Base-by-base conservation (phyloP, 2,888 invertebrate genomes). In the Carterocephalus palaemon region DNA sequence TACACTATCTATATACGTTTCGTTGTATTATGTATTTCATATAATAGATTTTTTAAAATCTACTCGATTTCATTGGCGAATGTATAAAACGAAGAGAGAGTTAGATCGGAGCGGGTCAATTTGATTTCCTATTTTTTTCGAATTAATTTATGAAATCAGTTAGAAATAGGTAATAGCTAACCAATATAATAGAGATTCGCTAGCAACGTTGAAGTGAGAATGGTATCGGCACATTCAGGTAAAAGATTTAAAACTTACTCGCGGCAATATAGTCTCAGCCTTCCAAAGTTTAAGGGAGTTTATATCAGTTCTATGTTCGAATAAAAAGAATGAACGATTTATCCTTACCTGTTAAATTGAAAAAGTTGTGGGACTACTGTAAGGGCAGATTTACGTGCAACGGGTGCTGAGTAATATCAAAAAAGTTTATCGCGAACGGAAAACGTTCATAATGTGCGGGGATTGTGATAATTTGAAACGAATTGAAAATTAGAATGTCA, bases 291-390 rank as follows among this genome's bases (percentile, higher is more conserved):
- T 70, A 65, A 59, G 59, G 67, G 72, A 81, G 77, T 81, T 80
- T 82, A 80, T 83, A 79, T 81, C 75, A 79, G 78, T 80, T 82
- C 79, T 76, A 77, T 81, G 82, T 80, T 78, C 78, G 80, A 83
- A 82, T 85, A 84, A 83, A 83, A 83, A 84, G 82, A 82, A 80
- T 80, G 76, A 81, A 83, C 81, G 83, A 83, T 85, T 85, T 86
- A 84, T 85, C 78, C 82, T 78, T 81, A 84, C 83, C 83, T 83
- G 84, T 86, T 84, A 84, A 86, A 86, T 86, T 85, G 85, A 86
- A 86, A 86, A 86, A 86, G 85, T 85, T 86, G 64, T 75, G 71
- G 73, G 75, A 81, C 82, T 74, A 82, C 70, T 77, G 76, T 75
- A 70, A 78, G 79, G 80, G 77, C 75, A 83, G 80, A 82, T 83